A percentile compares a stretch with the other conserved stretches of the same genome.
These are phyloP conservation scores for Plectus sambesii DNA, from an alignment of 1,140 invertebrate genomes.

Conservation along the genomic window DNA sequence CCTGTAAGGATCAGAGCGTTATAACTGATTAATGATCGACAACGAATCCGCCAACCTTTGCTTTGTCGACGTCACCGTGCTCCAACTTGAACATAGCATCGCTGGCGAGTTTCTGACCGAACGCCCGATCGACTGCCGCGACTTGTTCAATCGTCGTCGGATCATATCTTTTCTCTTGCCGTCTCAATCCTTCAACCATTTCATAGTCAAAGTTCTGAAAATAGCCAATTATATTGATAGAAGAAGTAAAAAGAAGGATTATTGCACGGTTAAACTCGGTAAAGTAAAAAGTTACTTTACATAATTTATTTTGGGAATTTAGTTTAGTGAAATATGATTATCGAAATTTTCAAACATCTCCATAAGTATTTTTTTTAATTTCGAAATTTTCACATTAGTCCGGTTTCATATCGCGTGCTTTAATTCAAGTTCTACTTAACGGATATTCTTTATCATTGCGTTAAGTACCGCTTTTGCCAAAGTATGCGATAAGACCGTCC, in stretches of 20 bases:
- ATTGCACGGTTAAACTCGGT: not conserved
- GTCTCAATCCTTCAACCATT: conserved; percentile 77
- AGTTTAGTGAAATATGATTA: not conserved
- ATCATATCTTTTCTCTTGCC: conserved; percentile 97
- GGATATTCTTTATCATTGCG: too few species aligned
- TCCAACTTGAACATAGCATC: conserved; percentile 41
- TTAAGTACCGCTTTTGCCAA: too few species aligned
- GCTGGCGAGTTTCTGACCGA: conserved; percentile 32
- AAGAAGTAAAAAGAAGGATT: conserved; percentile 12
- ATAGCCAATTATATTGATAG: conserved; percentile 21
- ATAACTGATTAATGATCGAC: too few species aligned
- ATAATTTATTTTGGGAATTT: conserved; percentile 10
- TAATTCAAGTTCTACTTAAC: too few species aligned
- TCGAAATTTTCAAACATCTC: conserved; percentile 4
- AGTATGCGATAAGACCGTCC: conserved; percentile 4
- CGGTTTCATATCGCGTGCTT: too few species aligned
- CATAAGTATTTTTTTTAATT: conserved; percentile 2
- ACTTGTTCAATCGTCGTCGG: conserved; percentile 86
- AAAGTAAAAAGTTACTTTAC: conserved; percentile 6
- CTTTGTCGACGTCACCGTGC: not conserved
- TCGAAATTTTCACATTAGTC: conserved; percentile 7
- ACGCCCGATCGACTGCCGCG: conserved; percentile 46
- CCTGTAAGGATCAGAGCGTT: too few species aligned
- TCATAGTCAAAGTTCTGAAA: conserved; percentile 89
- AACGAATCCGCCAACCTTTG: too few species aligned